Conservation (phyloP, 2,113 vertebrate species). For the Erythrolamprus reginae region DNA sequence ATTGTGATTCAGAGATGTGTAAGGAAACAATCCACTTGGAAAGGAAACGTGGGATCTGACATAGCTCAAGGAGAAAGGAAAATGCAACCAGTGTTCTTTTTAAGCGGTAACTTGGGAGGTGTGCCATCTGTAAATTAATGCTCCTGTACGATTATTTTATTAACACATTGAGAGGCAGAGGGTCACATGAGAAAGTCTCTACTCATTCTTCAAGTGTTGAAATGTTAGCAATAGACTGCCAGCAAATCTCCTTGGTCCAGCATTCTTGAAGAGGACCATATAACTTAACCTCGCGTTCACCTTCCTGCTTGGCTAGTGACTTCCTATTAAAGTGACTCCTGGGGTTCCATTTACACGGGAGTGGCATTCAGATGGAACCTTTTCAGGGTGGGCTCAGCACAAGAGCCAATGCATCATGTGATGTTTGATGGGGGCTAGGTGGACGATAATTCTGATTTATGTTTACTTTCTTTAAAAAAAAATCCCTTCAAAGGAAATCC, state of each 20-base stretch:
- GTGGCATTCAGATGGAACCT: not conserved
- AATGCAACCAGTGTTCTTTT: not conserved
- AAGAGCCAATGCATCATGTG: constrained; percentile 48
- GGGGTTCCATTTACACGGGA: constrained; percentile 2
- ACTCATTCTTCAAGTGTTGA: not conserved
- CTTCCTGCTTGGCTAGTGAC: not conserved
- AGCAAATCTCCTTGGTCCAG: not conserved
- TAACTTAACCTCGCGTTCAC: rapidly evolving
- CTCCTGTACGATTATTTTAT: not conserved
- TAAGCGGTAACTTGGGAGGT: not conserved
- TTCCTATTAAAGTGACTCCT: constrained; percentile 5
- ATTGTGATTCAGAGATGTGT: not conserved
- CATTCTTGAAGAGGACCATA: not conserved
- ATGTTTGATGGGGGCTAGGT: constrained; percentile 57
- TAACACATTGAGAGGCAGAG: not conserved
- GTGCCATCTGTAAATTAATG: not conserved
- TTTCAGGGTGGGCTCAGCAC: constrained; percentile 16
- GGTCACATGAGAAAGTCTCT: not conserved
- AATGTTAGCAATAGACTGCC: not conserved
- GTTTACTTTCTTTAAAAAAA: constrained; percentile 47
- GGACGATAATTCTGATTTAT: constrained; percentile 64
- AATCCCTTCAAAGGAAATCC: constrained; percentile 60
- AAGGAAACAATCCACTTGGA: not conserved
- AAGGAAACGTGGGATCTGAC: not conserved
- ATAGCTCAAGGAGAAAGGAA: not conserved